Evolutionary conservation across 2,113 vertebrate species (phyloP), one percentile per base, ranked within the genome.

Genomic region (Danionella cerebrum): DNA sequence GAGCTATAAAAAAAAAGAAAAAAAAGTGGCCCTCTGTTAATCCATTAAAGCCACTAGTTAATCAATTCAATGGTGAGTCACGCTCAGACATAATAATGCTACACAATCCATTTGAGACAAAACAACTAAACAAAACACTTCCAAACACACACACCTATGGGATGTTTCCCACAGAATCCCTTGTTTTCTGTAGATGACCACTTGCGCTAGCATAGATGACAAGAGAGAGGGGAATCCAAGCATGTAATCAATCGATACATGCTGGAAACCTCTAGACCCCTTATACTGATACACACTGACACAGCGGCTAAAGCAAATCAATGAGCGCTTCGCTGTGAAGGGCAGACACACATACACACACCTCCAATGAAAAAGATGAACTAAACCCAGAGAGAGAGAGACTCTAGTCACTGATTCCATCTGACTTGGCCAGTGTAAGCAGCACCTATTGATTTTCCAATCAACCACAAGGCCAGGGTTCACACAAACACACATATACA

Each of bases 221-320:
- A 84, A 83, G 77, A 77, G 80, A 79, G 72, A 82, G 82, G 85
- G 83, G 80, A 86, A 85, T 83, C 85, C 84, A 79, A 80, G 83
- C 84, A 81, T 81, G 82, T 80, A 79, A 82, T 84, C 76, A 78
- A 89, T 89, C 84, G 80, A 89, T 89, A 82, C 76, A 77, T 78
- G 84, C 81, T 85, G 83, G 83, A 84, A 87, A 89, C 81, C 81
- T 82, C 85, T 75, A 71, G 76, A 79, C 52, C 82, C 71, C 80
- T 76, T 71, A 71, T 47, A 58, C 19, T 76, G 75, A 68, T 57
- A 67, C 33, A 25, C 45, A 47, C 21, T 54, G 48, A 69, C 44
- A 58, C 65, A 69, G 74, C 73, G 79, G 79, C 78, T 79, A 78
- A 70, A 71, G 73, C 74, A 77, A 78, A 86, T 86, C 84, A 85